Conservation (phyloP, 1,140 invertebrate species). For the Aphaenogaster rudis region DNA sequence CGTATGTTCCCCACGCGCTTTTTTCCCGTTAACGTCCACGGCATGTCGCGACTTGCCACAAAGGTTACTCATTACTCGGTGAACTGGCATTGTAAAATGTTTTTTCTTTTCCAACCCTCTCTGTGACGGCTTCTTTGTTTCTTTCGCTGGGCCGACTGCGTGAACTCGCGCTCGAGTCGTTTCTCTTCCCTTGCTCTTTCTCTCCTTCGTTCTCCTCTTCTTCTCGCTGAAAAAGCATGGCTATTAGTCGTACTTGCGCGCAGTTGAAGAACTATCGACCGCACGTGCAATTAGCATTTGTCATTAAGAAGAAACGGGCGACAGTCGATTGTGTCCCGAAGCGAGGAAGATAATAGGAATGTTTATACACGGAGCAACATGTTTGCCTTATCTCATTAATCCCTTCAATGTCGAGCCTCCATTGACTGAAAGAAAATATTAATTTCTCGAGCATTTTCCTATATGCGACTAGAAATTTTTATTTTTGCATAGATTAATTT, state of each 20-base stretch:
- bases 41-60: slow-evolving; percentile 54
- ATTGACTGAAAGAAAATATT: slow-evolving; percentile 10
- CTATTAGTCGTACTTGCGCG: slow-evolving; percentile 55
- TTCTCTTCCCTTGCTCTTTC: neutral
- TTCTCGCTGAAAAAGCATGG: slow-evolving; percentile 37
- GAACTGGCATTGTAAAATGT: slow-evolving; percentile 58
- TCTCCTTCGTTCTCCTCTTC: neutral
- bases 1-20: neutral
- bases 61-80: slow-evolving; percentile 48
- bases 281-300: slow-evolving; percentile 49
- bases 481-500: neutral
- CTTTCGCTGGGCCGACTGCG: neutral
- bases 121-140: slow-evolving; percentile 24
- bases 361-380: slow-evolving; percentile 22
- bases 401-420: neutral
- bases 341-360: slow-evolving; percentile 29
- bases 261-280: slow-evolving; percentile 47
- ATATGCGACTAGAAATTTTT: neutral
- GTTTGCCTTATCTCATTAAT: slow-evolving; percentile 21
- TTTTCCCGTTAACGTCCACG: slow-evolving; percentile 32
- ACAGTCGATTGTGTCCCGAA: slow-evolving; percentile 31
- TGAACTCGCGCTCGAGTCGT: slow-evolving; percentile 4
- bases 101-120: slow-evolving; percentile 25
- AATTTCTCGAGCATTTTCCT: slow-evolving; percentile 6
- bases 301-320: slow-evolving; percentile 42